phyloP scores from a whole-genome alignment of 2,888 invertebrate species.

The Pyrrhia umbra region DNA sequence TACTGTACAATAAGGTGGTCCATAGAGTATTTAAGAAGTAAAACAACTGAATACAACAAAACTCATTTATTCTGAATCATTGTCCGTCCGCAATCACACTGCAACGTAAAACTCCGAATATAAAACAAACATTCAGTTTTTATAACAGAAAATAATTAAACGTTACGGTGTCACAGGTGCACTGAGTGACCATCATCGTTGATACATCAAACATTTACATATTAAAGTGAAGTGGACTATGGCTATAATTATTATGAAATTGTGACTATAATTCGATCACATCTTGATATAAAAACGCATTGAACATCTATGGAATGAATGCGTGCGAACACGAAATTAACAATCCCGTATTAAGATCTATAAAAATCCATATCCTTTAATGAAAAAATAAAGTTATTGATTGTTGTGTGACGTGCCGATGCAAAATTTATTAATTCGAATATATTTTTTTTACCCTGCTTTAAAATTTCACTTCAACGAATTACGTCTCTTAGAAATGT shows the following conservation, averaged over 20 bases:
- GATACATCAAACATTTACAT: conserved; percentile 31
- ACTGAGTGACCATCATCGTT: conserved; percentile 35
- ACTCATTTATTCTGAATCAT: conserved; percentile 66
- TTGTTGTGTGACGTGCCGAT: conserved; percentile 12
- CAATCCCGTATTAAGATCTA: conserved; percentile 8
- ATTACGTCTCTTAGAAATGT: not conserved
- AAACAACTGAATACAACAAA: conserved; percentile 59
- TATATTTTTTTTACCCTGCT: conserved; percentile 22
- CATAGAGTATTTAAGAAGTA: too few relatives aligned
- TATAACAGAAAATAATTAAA: conserved; percentile 42
- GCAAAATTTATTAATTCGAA: conserved; percentile 20
- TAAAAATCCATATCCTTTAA: not conserved
- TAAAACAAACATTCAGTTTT: conserved; percentile 53
- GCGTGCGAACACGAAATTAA: conserved; percentile 24
- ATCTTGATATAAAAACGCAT: conserved; percentile 22
- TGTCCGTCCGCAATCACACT: conserved; percentile 53
- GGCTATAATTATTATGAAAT: conserved; percentile 45
- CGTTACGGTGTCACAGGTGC: conserved; percentile 39
- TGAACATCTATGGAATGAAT: conserved; percentile 44
- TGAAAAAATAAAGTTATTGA: not conserved
- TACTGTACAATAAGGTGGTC: too few relatives aligned
- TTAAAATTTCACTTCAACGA: not conserved
- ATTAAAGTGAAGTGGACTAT: conserved; percentile 20
- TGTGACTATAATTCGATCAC: conserved; percentile 29
- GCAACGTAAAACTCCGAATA: conserved; percentile 61